These are phyloP conservation scores for Callithrix jacchus DNA, from an alignment of 2,113 vertebrate species.

Conservation along the genomic window DNA sequence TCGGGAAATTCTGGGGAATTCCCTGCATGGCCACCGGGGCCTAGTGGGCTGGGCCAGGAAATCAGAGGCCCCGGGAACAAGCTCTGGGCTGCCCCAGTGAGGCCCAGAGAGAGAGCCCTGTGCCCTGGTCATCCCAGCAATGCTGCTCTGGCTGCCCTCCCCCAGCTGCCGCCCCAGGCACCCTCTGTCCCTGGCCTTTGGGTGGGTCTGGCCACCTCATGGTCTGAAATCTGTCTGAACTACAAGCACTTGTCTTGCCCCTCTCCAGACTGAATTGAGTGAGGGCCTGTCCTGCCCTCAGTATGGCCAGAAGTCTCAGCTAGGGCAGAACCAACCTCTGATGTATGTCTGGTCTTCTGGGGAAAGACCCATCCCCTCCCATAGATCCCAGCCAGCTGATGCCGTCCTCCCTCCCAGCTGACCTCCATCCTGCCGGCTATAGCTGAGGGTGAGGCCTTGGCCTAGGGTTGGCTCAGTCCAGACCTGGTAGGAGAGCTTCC, in stretches of 20 bases:
- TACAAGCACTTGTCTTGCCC: background rate
- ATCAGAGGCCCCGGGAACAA: background rate
- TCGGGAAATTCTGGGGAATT: conserved; percentile 53
- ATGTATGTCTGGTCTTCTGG: background rate
- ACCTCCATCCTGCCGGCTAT: background rate
- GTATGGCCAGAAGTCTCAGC: background rate
- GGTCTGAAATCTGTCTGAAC: background rate
- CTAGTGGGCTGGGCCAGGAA: conserved; percentile 12
- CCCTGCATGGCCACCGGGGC: conserved; percentile 25
- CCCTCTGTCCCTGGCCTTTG: background rate
- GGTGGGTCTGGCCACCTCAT: background rate
- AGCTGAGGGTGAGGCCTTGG: background rate
- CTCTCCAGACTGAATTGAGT: background rate
- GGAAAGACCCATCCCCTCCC: background rate
- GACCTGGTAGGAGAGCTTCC: background rate
- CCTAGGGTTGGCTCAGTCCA: background rate
- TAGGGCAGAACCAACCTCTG: background rate
- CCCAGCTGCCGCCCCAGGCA: background rate
- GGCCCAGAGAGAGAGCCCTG: background rate
- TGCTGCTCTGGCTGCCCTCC: background rate
- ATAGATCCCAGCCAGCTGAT: background rate
- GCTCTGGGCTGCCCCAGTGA: background rate
- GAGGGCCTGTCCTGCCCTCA: background rate
- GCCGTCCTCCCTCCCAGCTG: background rate
- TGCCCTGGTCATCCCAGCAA: background rate